A percentile compares a stretch with the other conserved stretches of the same genome.
Evolutionary conservation across 2,797 vertebrate species (phyloP).

Genomic region (Epinephelus coioides): DNA sequence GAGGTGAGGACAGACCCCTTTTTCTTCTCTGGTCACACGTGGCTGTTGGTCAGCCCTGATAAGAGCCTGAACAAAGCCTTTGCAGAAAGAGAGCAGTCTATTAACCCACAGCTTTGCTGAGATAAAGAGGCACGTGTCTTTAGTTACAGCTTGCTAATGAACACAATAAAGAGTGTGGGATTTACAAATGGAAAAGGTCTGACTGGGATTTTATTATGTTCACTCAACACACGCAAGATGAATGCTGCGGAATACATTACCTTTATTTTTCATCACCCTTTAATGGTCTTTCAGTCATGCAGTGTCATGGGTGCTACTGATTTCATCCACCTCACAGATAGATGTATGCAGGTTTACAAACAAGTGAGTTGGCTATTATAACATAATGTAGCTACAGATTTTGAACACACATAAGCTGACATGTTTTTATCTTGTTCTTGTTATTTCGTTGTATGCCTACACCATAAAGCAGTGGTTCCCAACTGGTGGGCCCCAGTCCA

Average conservation of each 20-base stretch:
- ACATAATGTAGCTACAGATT: neutral
- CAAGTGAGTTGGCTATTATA: neutral
- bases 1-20: conserved; percentile 61
- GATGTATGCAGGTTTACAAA: neutral
- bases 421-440: neutral
- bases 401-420: neutral
- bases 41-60: conserved; percentile 71
- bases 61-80: conserved; percentile 65
- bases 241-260: neutral
- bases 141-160: conserved; percentile 33
- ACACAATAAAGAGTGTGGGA: neutral
- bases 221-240: neutral
- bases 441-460: no score
- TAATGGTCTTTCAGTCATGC: neutral
- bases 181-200: neutral
- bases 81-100: conserved; percentile 19
- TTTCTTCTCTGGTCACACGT: conserved; percentile 36
- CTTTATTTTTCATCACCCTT: neutral
- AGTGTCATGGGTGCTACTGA: neutral
- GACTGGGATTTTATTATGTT: conserved; percentile 29
- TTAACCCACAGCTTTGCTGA: conserved; percentile 44
- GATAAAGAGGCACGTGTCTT: conserved; percentile 22
- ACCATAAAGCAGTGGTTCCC: no score
- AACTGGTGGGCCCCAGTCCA: no score
- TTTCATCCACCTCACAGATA: neutral